Evolutionary conservation across 2,888 invertebrate genomes (phyloP).

Genomic region (Galerucella calmariensis): DNA sequence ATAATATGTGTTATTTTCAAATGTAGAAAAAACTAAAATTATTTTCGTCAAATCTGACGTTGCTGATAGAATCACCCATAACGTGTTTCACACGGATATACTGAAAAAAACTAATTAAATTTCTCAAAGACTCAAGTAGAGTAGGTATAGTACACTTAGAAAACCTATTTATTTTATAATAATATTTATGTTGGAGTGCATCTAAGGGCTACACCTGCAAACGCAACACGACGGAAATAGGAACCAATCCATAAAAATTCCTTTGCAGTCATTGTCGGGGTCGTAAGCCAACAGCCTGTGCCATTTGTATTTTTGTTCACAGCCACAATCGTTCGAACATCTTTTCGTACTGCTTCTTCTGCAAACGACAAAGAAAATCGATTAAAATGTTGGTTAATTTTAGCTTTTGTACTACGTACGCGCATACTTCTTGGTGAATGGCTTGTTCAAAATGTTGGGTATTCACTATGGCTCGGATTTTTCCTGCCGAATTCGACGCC

Average conservation of each 20-base stretch:
- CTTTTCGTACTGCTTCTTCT: constrained; percentile 84
- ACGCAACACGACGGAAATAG: constrained; percentile 93
- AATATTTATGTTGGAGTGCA: background rate
- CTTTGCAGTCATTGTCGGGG: constrained; percentile 91
- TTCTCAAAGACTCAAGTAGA: no score
- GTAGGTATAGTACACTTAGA: no score
- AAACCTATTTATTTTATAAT: background rate
- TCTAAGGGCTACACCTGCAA: constrained; percentile 71
- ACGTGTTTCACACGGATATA: no score
- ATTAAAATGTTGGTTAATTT: background rate
- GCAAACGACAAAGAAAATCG: constrained; percentile 52
- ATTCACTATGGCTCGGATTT: constrained; percentile 91
- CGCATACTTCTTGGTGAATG: constrained; percentile 94
- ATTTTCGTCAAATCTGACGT: no score
- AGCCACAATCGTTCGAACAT: constrained; percentile 88
- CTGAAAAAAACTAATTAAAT: no score
- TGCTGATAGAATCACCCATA: no score
- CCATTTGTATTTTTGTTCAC: constrained; percentile 90
- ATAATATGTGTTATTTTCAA: no score
- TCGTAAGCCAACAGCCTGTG: constrained; percentile 91
- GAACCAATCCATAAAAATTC: constrained; percentile 96
- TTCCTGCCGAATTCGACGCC: constrained; percentile 93
- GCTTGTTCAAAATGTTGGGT: constrained; percentile 96
- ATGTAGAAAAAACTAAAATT: no score
- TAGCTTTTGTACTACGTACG: constrained; percentile 72